These are phyloP conservation scores for Pluvialis apricaria DNA, from an alignment of 2,113 vertebrate species.

Conservation along the genomic window DNA sequence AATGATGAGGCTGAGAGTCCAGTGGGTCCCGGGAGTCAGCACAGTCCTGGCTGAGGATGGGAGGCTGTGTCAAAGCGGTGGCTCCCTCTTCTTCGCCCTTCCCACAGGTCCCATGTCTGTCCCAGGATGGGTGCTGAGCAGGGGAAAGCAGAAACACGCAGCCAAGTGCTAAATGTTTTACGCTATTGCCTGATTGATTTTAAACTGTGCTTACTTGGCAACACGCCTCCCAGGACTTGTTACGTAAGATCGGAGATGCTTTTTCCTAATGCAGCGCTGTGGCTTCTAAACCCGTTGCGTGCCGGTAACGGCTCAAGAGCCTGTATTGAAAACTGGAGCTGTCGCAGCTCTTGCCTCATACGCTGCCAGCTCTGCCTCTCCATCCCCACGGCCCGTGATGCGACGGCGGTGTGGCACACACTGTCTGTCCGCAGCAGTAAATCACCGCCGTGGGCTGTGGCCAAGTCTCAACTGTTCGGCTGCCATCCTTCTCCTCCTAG, in stretches of 20 bases:
- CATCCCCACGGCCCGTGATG: not conserved
- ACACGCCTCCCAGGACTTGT: not conserved
- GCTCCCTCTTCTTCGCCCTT: not conserved
- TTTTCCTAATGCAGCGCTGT: not conserved
- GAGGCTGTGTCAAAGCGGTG: not conserved
- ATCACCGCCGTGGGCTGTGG: fast-evolving
- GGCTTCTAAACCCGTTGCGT: not conserved
- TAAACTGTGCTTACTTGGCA: not conserved
- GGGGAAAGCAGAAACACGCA: not conserved
- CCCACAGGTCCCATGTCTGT: not conserved
- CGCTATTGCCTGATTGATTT: not conserved
- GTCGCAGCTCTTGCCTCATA: not conserved
- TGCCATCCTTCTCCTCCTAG: fast-evolving
- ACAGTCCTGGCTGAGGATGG: not conserved
- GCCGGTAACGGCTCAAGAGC: not conserved
- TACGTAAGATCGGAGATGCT: not conserved
- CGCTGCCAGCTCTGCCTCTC: not conserved
- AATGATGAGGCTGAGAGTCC: not conserved
- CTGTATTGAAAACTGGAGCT: not conserved
- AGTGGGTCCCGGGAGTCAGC: not conserved
- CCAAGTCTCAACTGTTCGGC: not conserved
- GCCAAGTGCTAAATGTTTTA: not conserved
- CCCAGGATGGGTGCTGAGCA: not conserved
- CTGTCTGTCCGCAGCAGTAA: not conserved
- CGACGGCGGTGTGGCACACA: fast-evolving